phyloP scores from a whole-genome alignment of 2,888 invertebrate species.

The Plutella xylostella region DNA sequence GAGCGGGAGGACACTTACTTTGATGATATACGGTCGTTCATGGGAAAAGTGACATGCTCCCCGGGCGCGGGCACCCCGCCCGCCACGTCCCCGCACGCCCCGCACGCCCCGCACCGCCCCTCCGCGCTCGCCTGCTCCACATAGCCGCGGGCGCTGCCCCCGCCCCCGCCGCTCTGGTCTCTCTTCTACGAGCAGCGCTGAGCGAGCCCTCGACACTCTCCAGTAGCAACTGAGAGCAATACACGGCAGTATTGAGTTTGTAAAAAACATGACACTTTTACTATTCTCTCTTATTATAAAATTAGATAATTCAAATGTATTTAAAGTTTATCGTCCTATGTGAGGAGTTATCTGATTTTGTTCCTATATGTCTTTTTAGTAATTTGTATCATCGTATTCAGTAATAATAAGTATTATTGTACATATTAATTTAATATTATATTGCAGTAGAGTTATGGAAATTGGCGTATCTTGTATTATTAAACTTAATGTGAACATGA shows the following conservation, averaged over 20 bases:
- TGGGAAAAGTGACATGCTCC: constrained; percentile 82
- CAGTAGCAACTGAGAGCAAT: neutral
- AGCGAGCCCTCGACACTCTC: no score
- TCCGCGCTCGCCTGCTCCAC: constrained; percentile 52
- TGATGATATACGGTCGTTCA: constrained; percentile 90
- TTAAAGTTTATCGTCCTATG: neutral
- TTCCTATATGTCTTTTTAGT: neutral
- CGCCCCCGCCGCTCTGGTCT: constrained; percentile 39
- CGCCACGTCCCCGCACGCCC: constrained; percentile 40
- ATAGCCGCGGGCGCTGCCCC: constrained; percentile 49
- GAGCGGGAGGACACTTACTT: constrained; percentile 86
- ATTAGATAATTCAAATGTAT: neutral
- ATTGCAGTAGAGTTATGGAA: no score
- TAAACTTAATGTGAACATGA: no score
- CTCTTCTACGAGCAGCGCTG: constrained; percentile 36
- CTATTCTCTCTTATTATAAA: neutral
- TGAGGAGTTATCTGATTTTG: neutral
- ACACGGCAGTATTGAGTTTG: neutral
- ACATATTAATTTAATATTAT: no score
- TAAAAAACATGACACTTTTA: neutral
- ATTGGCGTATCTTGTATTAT: no score
- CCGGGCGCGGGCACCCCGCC: constrained; percentile 63
- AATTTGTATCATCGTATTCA: neutral
- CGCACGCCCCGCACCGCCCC: constrained; percentile 47
- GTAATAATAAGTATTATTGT: neutral